Evolutionary conservation across 2,888 invertebrate species (phyloP), one percentile per base, ranked within the genome.

Genomic region (Leucophora obtusa): DNA sequence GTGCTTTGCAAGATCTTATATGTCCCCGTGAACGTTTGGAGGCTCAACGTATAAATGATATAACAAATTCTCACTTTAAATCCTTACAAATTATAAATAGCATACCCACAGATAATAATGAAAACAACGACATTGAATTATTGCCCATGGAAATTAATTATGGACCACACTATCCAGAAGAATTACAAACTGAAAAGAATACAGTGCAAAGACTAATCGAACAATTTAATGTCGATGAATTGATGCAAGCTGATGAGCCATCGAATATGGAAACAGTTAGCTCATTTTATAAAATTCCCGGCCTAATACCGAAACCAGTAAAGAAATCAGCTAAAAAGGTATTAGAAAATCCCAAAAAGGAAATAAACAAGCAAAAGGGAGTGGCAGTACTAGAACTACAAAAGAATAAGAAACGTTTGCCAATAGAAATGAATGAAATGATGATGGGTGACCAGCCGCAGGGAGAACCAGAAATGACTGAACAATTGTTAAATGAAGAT

Each of bases 391-490:
- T 66, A 33, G 77, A 62, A 56, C 60, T 7, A 43, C 79, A 62
- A 71, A 72, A 83, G 56, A 60, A 76, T 8, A 63, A 82, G 76
- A 83, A 76, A 17, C 59, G 78, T 18, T 58, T 72, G 15, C 66
- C 60, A 0, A 9, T 83, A 2, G 75, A 85, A 38, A 60, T 85
- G 33, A 87, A 87, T 18, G 90, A 90, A 6, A 85, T 88, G 84
- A 86, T 88, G 85, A 90, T 90, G 91, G 87, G 90, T 87, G 90
- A 89, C 2, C 91, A 90, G 71, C 89, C 90, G 21, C 82, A 79
- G 17, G 83, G 83, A 14, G 84, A 84, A 62, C 82, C 77, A 1
- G 83, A 84, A 74, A 82, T 83, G 65, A 18, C 78, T 1, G 82
- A 82, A 56, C 83, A 80, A 33, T 14, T 73, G 10, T 21, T 75